Base-by-base conservation (phyloP, 2,888 invertebrate genomes). In the Drosophila imparisetae region DNA sequence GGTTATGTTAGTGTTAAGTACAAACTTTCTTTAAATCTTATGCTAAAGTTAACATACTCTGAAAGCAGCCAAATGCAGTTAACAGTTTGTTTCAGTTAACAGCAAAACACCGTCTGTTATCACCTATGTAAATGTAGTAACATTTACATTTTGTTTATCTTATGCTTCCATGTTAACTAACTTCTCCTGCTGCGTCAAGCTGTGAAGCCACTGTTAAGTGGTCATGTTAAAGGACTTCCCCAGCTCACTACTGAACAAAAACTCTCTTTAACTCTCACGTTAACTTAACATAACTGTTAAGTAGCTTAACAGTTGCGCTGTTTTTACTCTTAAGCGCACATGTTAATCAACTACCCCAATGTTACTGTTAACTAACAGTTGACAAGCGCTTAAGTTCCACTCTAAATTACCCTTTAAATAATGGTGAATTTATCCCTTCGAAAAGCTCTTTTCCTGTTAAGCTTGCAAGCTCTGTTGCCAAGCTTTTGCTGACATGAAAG, bases 361-460 rank as follows among this genome's bases (percentile, higher is more conserved):
- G 45, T 67, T 30, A 57, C 24, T 52, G 45, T 38, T 29, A 24
- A 18, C 0, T 29, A 49, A 74, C 65, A 64, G 34, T 0, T 11
- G 24, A 8, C n/a, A 30, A 42, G 15, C 30, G 24, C 0, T 4
- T 18, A 38, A 73, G 70, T 60, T 68, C 40, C 10, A 0, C 10
- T 1, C 1, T 1, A 42, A 60, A 81, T 62, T 55, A 18, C 58
- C 69, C 40, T 21, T 0, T 1, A 36, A 80, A 89, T 81, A 86
- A 24, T 10, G 89, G 89, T 67, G 38, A 62, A 68, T 80, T 86
- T 18, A 13, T 53, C 73, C 84, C 77, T 57, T 10, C 2, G 1
- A 2, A 55, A 81, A 79, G 76, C 70, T 72, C 2, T 8, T 13
- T 36, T 2, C 5, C 1, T 24, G 27, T 7, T 27, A 18, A 80